Evolutionary conservation across 2,113 vertebrate genomes (phyloP), one percentile per base, ranked within the genome.

Genomic region (Emydocephalus ijimae): DNA sequence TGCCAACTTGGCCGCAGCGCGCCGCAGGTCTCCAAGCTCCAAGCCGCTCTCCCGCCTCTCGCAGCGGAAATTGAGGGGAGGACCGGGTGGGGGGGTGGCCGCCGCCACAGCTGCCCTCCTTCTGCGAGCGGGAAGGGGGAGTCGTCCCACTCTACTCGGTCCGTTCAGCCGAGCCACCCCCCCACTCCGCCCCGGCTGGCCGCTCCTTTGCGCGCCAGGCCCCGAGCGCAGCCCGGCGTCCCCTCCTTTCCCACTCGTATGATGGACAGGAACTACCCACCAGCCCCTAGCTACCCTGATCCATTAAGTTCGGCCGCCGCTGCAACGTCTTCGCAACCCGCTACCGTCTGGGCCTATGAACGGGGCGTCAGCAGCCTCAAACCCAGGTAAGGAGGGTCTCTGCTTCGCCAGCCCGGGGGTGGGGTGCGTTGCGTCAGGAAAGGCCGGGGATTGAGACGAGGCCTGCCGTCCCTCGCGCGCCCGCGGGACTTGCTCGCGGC

Each of bases 241-340:
- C 87, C 87, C 94, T 93, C 94, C 89, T 85, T 85, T 52, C 74
- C 94, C 89, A 94, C 97, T 98, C 98, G 98, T 98, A 98, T 98
- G 98, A 99, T 99, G 99, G 99, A 99, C 97, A 98, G 98, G 97
- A 98, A 98, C 97, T 99, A 98, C 98, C 97, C 98, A 98, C 96
- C 98, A 98, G 97, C 98, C 97, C 98, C 98, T 94, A 97, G 97
- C 98, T 99, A 99, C 94, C 96, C 98, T 93, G 98, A 98, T 96
- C 97, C 98, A 97, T 97, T 98, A 97, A 97, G 97, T 95, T 95
- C 98, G 54, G 97, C 97, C 97, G 96, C 95, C 97, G 64, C 97
- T 98, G 90, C 96, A 14, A n/a, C 88, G 43, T 86, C 92, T n/a
- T 57, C 69, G 96, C 94, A 94, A 48, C 96, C 93, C 45, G 96